Base-by-base conservation (phyloP, 2,797 vertebrate species). In the Erpetoichthys calabaricus region DNA sequence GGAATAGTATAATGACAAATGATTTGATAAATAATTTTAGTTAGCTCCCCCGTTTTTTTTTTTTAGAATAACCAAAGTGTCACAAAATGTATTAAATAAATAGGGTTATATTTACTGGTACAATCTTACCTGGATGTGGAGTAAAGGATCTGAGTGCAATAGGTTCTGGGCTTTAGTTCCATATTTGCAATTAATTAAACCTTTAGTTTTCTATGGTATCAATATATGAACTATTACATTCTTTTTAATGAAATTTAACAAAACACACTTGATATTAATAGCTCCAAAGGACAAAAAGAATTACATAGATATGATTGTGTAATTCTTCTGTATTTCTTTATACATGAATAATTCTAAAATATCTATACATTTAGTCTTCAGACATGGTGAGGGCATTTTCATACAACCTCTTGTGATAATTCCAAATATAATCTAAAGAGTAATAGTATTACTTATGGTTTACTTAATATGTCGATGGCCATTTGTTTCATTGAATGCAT, bases 401-500 rank as follows among this genome's bases (percentile, higher is more conserved):
- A 7, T 49, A 49, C n/a, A 47, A 49, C n/a, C 47, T 49, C 47
- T 7, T 49, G 47, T 49, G 47, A 49, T 49, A 49, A 25, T 25
- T 25, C 25, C 25, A 25, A 25, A 25, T 54, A 42, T 54, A 54
- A 54, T 54, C 53, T 54, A 4, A 25, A 25, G 25, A 54, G 53
- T 43, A 42, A 54, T 41, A 42, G 44, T 54, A 54, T 54, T 54
- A 54, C 44, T 44, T 54, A 54, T 54, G 53, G 53, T 44, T 43
- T 54, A 54, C 53, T 42, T 54, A 42, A 43, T 54, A 8, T 54
- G 10, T 43, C 5, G 3, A 54, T 25, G 59, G 55, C 72, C 3
- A 67, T 77, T 79, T 70, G 51, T 67, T 56, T 69, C 67, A 55
- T 57, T 78, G 68, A 67, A 2, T 56, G 59, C 64, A 59, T 59